phyloP scores from a whole-genome alignment of 2,113 vertebrate species.

The Lophura nycthemera region DNA sequence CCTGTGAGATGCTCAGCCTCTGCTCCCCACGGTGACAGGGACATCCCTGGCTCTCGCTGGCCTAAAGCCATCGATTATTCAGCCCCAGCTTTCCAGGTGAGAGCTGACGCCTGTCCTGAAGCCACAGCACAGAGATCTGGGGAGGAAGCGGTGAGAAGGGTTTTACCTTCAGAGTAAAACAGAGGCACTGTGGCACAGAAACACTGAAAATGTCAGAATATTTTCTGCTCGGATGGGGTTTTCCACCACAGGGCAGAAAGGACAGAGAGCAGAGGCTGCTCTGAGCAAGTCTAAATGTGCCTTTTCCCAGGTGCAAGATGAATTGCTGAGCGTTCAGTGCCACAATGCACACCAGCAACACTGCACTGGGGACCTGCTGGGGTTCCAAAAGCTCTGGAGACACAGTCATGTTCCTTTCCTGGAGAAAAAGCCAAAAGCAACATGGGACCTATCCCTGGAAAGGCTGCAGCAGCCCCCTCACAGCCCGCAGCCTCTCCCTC shows the following conservation, averaged over 20 bases:
- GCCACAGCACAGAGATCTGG: rapidly evolving
- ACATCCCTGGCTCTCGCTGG: background rate
- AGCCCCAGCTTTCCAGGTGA: rapidly evolving
- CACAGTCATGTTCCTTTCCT: background rate
- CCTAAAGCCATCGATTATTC: rapidly evolving
- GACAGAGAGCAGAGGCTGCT: background rate
- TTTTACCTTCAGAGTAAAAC: background rate
- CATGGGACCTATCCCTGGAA: background rate
- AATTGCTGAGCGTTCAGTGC: slow-evolving; percentile 13
- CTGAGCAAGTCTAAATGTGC: background rate
- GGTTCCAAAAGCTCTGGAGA: rapidly evolving
- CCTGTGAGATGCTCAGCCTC: rapidly evolving
- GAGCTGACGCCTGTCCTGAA: rapidly evolving
- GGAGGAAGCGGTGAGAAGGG: rapidly evolving
- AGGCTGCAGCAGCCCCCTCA: background rate
- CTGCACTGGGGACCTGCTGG: no score
- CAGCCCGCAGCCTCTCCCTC: background rate
- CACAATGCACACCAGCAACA: background rate
- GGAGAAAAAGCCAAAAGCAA: background rate
- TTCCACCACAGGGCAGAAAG: background rate
- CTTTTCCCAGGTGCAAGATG: slow-evolving; percentile 40
- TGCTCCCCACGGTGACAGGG: background rate
- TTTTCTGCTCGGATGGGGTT: no score
- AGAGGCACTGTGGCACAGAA: background rate
- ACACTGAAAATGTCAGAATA: background rate